phyloP scores from a whole-genome alignment of 1,140 invertebrate species.

The Drosophila lini region DNA sequence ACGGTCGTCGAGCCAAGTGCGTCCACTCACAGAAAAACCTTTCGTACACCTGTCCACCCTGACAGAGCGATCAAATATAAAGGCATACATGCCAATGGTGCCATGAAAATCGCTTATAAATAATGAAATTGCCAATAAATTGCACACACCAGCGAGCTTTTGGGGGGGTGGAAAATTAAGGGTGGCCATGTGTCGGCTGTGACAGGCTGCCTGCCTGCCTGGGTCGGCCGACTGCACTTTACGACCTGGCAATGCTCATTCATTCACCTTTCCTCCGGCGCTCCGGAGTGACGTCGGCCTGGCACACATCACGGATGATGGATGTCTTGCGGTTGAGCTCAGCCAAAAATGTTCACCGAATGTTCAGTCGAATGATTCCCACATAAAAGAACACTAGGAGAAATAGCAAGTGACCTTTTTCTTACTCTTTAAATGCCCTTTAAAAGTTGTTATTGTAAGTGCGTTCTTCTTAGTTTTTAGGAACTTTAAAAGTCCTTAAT shows the following conservation, averaged over 20 bases:
- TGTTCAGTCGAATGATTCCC: constrained; percentile 14
- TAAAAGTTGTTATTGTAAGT: too few relatives aligned
- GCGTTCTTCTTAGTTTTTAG: background rate
- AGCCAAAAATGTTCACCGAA: constrained; percentile 16
- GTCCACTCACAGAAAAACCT: constrained; percentile 10
- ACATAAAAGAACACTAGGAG: background rate
- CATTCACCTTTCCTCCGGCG: constrained; percentile 13
- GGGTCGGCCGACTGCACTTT: constrained; percentile 61
- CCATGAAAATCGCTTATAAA: constrained; percentile 66
- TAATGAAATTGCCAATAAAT: constrained; percentile 75
- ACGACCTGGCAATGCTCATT: constrained; percentile 60
- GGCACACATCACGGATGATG: constrained; percentile 47
- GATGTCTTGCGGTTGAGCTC: constrained; percentile 47
- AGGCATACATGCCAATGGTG: constrained; percentile 29
- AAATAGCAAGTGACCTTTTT: background rate
- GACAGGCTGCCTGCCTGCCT: constrained; percentile 12
- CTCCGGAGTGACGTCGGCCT: constrained; percentile 5
- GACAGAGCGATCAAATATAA: constrained; percentile 26
- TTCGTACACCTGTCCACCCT: constrained; percentile 14
- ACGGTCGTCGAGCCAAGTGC: constrained; percentile 7
- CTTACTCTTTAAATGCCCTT: background rate
- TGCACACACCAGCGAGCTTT: constrained; percentile 30
- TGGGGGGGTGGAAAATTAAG: background rate
- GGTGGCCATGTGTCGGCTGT: constrained; percentile 13
- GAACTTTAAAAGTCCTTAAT: background rate